Percentiles rank a stretch among this genome's conserved stretches.
Evolutionary conservation across 2,113 vertebrate species (phyloP).

Genomic region (Coptodon rendalli): DNA sequence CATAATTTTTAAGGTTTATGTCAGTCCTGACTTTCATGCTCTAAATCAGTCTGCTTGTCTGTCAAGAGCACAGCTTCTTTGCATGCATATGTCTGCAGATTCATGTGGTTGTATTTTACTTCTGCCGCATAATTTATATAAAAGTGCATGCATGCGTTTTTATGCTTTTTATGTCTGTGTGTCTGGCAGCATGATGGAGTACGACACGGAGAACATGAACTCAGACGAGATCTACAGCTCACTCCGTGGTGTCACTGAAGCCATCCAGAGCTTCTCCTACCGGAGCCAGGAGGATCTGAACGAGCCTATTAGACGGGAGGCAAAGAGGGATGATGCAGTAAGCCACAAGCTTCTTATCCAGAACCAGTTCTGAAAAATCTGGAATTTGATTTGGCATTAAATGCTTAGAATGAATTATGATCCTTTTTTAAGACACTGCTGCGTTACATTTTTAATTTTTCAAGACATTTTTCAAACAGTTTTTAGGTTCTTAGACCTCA

Average conservation of each 20-base stretch:
- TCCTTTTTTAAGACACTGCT: not conserved
- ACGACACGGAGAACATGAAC: slow-evolving; percentile 99
- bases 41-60: not conserved
- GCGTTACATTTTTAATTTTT: not conserved
- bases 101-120: not conserved
- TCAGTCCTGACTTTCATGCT: not conserved
- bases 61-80: not conserved
- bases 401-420: not conserved
- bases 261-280: slow-evolving; percentile 98
- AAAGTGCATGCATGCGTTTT: not conserved
- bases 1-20: not conserved
- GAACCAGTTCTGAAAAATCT: too few relatives aligned
- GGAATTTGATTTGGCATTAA: not conserved
- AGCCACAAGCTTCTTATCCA: slow-evolving; percentile 52
- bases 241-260: slow-evolving; percentile 94
- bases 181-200: slow-evolving; percentile 87
- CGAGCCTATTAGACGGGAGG: slow-evolving; percentile 87
- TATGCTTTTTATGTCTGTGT: not conserved
- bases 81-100: not conserved
- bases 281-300: slow-evolving; percentile 97
- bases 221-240: slow-evolving; percentile 99
- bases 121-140: not conserved
- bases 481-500: not conserved
- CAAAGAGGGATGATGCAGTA: slow-evolving; percentile 91
- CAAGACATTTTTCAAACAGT: not conserved